These are phyloP conservation scores for Molossus molossus DNA, from an alignment of 2,797 vertebrate species.

Conservation along the genomic window DNA sequence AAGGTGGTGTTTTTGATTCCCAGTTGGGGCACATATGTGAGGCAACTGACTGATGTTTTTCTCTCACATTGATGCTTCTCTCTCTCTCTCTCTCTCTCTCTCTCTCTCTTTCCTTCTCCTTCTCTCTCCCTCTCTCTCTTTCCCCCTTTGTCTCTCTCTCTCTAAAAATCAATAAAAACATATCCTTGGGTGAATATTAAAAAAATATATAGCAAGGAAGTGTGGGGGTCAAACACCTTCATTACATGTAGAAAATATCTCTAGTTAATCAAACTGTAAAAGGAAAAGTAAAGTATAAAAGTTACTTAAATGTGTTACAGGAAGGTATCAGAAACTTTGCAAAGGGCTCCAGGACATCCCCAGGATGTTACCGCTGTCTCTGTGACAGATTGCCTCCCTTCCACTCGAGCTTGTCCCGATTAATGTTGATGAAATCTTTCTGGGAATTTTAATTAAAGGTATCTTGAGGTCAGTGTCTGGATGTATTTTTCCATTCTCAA, in stretches of 20 bases:
- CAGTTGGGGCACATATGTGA: neutral
- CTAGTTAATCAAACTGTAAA: neutral
- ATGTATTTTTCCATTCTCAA: slow-evolving; percentile 15
- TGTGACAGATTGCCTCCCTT: neutral
- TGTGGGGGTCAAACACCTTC: neutral
- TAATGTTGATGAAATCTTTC: slow-evolving; percentile 69
- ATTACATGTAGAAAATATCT: neutral
- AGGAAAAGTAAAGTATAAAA: neutral
- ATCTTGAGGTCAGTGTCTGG: slow-evolving; percentile 44
- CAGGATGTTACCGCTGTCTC: slow-evolving; percentile 17
- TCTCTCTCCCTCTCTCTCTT: too few species aligned
- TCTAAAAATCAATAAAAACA: neutral
- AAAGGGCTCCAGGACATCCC: neutral
- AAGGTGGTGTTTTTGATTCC: too few species aligned
- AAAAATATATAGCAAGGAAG: neutral
- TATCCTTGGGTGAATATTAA: neutral
- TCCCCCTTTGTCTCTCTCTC: too few species aligned
- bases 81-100: too few species aligned
- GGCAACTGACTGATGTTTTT: neutral
- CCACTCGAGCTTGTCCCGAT: neutral
- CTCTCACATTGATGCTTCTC: too few species aligned
- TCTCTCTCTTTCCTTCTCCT: too few species aligned
- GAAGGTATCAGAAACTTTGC: neutral
- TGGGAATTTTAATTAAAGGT: slow-evolving; percentile 73
- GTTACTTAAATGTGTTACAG: neutral